Percentiles rank a stretch among this genome's conserved stretches.
Evolutionary conservation across 2,888 invertebrate species (phyloP).

Genomic region (Eurytoma californica): DNA sequence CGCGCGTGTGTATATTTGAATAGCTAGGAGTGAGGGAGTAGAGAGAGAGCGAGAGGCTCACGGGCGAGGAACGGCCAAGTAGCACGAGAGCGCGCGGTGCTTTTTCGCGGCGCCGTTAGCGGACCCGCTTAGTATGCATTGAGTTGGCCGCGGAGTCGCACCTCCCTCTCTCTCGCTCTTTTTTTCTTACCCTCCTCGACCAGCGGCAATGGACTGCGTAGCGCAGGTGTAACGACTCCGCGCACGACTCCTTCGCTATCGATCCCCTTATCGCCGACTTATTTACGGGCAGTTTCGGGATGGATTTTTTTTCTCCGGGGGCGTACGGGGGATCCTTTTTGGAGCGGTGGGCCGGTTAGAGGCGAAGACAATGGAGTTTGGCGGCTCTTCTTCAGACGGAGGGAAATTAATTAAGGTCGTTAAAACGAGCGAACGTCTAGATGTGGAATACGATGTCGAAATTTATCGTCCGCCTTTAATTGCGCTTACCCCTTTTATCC

Average conservation of each 20-base stretch:
- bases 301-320: background rate
- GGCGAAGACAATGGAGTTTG: slow-evolving; percentile 5
- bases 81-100: slow-evolving; percentile 46
- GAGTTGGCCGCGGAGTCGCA: slow-evolving; percentile 71
- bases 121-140: slow-evolving; percentile 74
- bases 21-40: slow-evolving; percentile 47
- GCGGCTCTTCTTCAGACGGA: background rate
- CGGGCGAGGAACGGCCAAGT: slow-evolving; percentile 43
- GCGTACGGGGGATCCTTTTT: too few relatives aligned
- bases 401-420: slow-evolving; percentile 37
- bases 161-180: background rate
- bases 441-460: slow-evolving; percentile 25
- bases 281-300: background rate
- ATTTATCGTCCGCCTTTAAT: slow-evolving; percentile 35
- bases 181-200: background rate
- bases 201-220: slow-evolving; percentile 63
- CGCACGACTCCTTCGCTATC: background rate
- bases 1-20: slow-evolving; percentile 52
- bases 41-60: slow-evolving; percentile 43
- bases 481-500: slow-evolving; percentile 18
- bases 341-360: too few relatives aligned
- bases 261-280: background rate
- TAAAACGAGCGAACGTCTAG: slow-evolving; percentile 36
- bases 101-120: slow-evolving; percentile 47
- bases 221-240: background rate